phyloP scores from a whole-genome alignment of 2,113 vertebrate genomes.

The Syrrhaptes paradoxus region DNA sequence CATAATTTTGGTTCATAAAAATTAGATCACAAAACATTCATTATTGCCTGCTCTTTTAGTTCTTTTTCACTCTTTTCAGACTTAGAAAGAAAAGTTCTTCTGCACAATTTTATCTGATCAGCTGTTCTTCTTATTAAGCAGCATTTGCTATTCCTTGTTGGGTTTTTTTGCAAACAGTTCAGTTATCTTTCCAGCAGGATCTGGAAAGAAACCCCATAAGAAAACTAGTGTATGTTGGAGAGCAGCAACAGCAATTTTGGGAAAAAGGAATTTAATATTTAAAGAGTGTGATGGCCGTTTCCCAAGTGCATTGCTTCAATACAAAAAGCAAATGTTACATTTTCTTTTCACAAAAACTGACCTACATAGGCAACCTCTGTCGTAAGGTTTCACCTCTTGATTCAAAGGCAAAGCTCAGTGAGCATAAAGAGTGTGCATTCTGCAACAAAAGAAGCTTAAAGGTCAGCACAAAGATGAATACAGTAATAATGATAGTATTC shows the following conservation, averaged over 20 bases:
- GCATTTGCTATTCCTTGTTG: background rate
- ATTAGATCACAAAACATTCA: background rate
- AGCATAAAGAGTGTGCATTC: background rate
- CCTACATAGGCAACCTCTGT: background rate
- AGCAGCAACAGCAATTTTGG: background rate
- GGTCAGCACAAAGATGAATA: slow-evolving; percentile 19
- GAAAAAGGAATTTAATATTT: slow-evolving; percentile 44
- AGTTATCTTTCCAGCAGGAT: background rate
- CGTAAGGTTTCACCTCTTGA: background rate
- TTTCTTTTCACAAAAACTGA: slow-evolving; percentile 8
- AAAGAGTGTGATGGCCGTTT: background rate
- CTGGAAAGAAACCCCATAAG: background rate
- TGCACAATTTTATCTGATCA: background rate
- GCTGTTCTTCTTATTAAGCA: background rate
- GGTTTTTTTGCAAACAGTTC: background rate
- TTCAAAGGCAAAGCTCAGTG: background rate
- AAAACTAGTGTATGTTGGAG: background rate
- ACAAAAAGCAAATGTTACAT: slow-evolving; percentile 41
- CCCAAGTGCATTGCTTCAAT: background rate
- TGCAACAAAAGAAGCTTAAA: slow-evolving; percentile 25
- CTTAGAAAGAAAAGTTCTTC: background rate
- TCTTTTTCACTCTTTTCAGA: background rate
- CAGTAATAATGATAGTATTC: background rate
- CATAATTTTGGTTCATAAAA: background rate
- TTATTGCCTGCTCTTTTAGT: background rate